Base-by-base conservation (phyloP, 2,888 invertebrate genomes). In the Falcaria lacertinaria region DNA sequence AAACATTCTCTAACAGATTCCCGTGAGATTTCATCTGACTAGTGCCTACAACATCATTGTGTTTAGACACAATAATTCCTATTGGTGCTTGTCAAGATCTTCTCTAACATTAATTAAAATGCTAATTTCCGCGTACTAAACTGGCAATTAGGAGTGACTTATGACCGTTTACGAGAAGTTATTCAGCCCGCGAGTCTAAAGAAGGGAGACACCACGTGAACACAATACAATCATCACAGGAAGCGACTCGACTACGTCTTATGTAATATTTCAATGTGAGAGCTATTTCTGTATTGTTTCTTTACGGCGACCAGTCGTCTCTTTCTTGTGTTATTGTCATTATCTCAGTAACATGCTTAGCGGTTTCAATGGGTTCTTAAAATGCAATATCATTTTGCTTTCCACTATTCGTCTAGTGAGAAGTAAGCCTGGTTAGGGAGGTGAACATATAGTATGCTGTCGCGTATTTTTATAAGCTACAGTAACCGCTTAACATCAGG, bases 191-290 rank as follows among this genome's bases (percentile, higher is more conserved):
- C 14, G 22, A 11, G 1, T 4, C 22, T 15, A 22, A 22, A 14
- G 15, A 14, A 22, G 14, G 13, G 7, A n/a, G n/a, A n/a, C n/a
- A 2, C 36, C 22, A 25, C 38, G 4, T 28, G 17, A 8, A 22
- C 36, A 47, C 48, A 47, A 53, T 50, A 44, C 37, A 39, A 35
- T 41, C 36, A 48, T 54, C 53, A 22, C 22, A 13, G 37, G 8
- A 14, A 33, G 15, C 14, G 42, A 47, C 58, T 41, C 16, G 47
- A 50, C 72, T 71, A 79, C n/a, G n/a, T n/a, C n/a, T 76, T 74
- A 71, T 68, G 58, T 66, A 69, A 78, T 76, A 76, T 69, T 72
- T 79, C 63, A 71, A 54, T 54, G 53, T 59, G 60, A 54, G 47
- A 53, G 59, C 54, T 63, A 64, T 67, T 66, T 57, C 53, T 54